These are phyloP conservation scores for Nothura maculosa DNA, from an alignment of 2,797 vertebrate species.

Conservation along the genomic window DNA sequence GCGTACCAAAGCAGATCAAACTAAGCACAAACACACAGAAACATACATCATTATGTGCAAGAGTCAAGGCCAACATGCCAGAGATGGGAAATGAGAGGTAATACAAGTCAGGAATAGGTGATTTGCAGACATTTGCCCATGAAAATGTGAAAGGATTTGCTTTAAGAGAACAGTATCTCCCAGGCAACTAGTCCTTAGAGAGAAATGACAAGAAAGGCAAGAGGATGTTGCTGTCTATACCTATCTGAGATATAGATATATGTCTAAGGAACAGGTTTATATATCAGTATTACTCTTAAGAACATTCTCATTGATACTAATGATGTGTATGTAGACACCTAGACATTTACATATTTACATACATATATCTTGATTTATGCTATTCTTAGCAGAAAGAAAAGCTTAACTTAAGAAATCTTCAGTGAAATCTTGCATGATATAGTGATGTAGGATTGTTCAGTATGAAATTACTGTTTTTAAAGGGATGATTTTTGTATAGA, in stretches of 20 bases:
- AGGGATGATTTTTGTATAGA: background rate
- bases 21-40: background rate
- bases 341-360: background rate
- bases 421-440: accelerated
- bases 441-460: background rate
- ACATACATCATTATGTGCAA: accelerated
- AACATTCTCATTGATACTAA: background rate
- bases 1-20: background rate
- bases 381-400: background rate
- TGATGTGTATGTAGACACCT: background rate
- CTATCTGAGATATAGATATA: background rate
- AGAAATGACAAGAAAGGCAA: background rate
- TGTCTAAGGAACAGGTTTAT: background rate
- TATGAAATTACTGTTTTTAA: background rate
- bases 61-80: background rate
- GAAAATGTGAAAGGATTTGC: background rate
- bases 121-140: background rate
- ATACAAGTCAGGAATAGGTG: background rate
- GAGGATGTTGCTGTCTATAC: background rate
- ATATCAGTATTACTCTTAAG: background rate
- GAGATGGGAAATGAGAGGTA: background rate
- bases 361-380: accelerated
- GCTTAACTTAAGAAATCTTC: background rate
- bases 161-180: background rate
- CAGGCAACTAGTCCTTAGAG: background rate